phyloP scores from a whole-genome alignment of 1,140 invertebrate species.

The Lepidotrigona ventralis region DNA sequence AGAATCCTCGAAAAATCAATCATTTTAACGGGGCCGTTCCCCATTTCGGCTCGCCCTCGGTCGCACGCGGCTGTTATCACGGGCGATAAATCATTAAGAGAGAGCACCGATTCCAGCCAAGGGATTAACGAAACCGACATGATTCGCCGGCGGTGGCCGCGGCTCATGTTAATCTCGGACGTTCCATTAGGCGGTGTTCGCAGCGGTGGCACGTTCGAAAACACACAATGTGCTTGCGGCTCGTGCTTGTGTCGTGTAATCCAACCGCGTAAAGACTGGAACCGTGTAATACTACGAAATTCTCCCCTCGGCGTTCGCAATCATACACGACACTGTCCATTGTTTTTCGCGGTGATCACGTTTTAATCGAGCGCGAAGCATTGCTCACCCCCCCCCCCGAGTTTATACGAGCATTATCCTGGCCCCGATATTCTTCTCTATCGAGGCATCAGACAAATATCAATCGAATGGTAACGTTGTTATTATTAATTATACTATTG shows the following conservation, averaged over 20 bases:
- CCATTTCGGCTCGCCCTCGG: too few species aligned
- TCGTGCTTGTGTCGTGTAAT: conserved; percentile 27
- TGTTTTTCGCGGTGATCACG: conserved; percentile 26
- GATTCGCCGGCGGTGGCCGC: conserved; percentile 10
- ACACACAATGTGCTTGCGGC: conserved; percentile 8
- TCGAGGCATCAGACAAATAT: too few species aligned
- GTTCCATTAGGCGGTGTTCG: conserved; percentile 48
- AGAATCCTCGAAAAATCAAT: not conserved
- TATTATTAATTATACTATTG: too few species aligned
- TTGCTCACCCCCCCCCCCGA: not conserved
- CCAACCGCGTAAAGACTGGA: conserved; percentile 45
- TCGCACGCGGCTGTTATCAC: not conserved
- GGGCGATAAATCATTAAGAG: conserved; percentile 33
- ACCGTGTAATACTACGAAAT: conserved; percentile 36
- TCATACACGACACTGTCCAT: conserved; percentile 20
- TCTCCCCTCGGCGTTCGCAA: not conserved
- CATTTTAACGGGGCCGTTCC: not conserved
- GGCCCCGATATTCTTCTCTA: too few species aligned
- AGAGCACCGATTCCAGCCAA: conserved; percentile 21
- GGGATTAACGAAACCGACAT: conserved; percentile 29
- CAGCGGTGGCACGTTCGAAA: conserved; percentile 25
- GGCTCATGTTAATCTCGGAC: conserved; percentile 42
- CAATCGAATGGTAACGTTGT: too few species aligned
- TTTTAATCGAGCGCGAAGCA: not conserved
- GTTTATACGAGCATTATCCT: not conserved